Conservation (phyloP, 2,113 vertebrate species). For the Gallinago undulata region DNA sequence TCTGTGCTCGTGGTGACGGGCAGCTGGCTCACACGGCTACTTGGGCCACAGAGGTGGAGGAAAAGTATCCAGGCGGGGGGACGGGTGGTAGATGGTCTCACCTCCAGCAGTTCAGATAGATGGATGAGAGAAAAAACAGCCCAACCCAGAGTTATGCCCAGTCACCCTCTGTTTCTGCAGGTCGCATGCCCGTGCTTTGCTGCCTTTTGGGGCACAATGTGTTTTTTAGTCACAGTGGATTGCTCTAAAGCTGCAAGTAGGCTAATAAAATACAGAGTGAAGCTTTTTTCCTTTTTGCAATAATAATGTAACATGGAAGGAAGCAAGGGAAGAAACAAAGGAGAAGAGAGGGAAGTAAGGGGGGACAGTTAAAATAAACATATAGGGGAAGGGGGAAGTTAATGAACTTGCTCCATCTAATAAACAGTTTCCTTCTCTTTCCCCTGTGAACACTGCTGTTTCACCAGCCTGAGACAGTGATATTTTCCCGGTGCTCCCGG, state of each 20-base stretch:
- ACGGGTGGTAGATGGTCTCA: not conserved
- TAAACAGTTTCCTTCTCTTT: slow-evolving; percentile 25
- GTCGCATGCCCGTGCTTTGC: not conserved
- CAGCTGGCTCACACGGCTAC: not conserved
- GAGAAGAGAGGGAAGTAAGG: not conserved
- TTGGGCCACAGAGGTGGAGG: not conserved
- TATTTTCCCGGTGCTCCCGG: not conserved
- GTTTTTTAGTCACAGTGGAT: not conserved
- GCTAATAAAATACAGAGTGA: not conserved
- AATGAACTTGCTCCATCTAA: not conserved
- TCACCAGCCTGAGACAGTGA: not conserved
- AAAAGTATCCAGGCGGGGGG: not conserved
- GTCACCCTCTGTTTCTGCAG: not conserved
- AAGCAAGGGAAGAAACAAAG: slow-evolving; percentile 16
- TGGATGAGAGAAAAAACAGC: not conserved
- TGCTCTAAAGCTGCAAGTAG: not conserved
- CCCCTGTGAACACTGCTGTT: not conserved
- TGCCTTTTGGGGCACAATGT: not conserved
- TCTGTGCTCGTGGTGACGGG: not conserved
- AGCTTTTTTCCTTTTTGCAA: not conserved
- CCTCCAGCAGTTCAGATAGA: not conserved
- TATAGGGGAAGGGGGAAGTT: not conserved
- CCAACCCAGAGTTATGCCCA: accelerated
- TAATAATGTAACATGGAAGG: not conserved
- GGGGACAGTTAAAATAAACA: slow-evolving; percentile 30